Conservation (phyloP, 2,113 vertebrate genomes). For the Oophaga pumilio region DNA sequence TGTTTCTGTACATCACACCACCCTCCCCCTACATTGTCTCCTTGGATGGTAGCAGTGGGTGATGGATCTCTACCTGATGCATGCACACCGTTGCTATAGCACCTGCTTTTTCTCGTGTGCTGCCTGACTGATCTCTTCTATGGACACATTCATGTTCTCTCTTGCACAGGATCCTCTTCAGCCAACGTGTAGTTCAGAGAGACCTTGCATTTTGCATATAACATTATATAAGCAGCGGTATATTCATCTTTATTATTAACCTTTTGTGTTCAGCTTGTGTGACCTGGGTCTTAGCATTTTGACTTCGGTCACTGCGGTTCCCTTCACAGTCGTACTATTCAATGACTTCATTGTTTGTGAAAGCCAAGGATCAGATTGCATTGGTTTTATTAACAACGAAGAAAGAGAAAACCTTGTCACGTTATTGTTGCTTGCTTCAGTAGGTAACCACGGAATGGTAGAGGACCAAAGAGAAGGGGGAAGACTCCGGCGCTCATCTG, state of each 20-base stretch:
- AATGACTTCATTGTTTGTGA: constrained; percentile 12
- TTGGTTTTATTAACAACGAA: neutral
- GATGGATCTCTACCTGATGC: constrained; percentile 41
- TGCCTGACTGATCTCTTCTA: constrained; percentile 11
- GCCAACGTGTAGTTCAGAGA: neutral
- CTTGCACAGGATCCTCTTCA: neutral
- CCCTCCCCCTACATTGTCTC: constrained; percentile 19
- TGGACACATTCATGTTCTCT: neutral
- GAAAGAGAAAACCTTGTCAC: neutral
- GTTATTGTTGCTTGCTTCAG: neutral
- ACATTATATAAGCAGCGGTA: neutral
- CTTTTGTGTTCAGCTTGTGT: neutral
- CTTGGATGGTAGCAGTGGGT: neutral
- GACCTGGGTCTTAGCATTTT: neutral
- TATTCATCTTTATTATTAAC: neutral
- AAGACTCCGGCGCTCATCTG: too few species aligned
- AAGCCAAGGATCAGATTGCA: constrained; percentile 22
- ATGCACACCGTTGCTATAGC: constrained; percentile 52
- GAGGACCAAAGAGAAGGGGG: too few species aligned
- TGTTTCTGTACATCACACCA: constrained; percentile 10
- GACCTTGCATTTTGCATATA: neutral
- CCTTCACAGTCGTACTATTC: neutral
- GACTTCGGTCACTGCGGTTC: neutral
- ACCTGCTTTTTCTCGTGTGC: constrained; percentile 12
- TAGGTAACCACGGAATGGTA: too few species aligned